Evolutionary conservation across 2,888 invertebrate species (phyloP), one percentile per base, ranked within the genome.

Genomic region (Teleiodes luculella): DNA sequence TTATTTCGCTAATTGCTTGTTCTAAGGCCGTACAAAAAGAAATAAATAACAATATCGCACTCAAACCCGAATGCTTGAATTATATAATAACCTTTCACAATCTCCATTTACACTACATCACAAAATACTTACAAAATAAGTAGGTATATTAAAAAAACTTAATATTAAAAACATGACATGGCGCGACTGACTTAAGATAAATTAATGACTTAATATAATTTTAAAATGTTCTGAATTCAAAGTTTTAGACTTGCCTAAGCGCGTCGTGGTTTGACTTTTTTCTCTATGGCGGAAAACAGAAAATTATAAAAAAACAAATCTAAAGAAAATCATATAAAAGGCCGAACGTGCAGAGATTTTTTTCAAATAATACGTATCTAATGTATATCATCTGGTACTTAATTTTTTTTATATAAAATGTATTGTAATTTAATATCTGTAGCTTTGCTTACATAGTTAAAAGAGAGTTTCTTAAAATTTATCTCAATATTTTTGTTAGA

Each of bases 141-240:
- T 70, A 71, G 74, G 73, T 70, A 24, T 24, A 24, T 24, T 73
- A 71, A 64, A 74, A 63, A 52, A 49, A 52, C 45, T 53, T 39
- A 46, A 46, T 20, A 24, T 11, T 37, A 54, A 31, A 31, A 49
- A 72, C 69, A 80, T 80, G 81, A 84, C 78, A 88, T 88, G 89
- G 88, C 86, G 82, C 85, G 83, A 80, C 82, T 87, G 85, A 86
- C 87, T 88, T 85, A 84, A 56, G 53, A 64, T 72, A 71, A 37
- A 66, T 58, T 64, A 76, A 73, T 77, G 76, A 80, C 80, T 81
- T 84, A 83, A 67, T 57, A 59, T 70, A 68, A 67, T 63, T 68
- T 68, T 66, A 68, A 68, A 72, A 64, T 47, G 47, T 35, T 18
- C 28, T 43, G 35, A 66, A 67, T 65, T 61, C 67, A 67, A 69